Conservation (phyloP, 2,888 invertebrate species). For the Hypena proboscidalis region DNA sequence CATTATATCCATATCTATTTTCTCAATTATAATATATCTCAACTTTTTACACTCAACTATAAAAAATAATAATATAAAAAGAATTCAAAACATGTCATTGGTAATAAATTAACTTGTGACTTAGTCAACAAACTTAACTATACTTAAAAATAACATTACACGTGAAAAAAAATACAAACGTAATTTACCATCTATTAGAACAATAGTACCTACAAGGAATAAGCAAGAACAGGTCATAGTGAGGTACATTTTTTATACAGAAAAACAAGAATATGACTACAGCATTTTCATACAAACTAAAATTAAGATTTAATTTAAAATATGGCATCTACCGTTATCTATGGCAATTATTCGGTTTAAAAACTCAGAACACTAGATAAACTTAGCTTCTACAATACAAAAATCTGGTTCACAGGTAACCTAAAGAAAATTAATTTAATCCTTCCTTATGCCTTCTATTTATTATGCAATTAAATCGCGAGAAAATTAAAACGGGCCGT, state of each 20-base stretch:
- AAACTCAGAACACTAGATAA: conserved; percentile 35
- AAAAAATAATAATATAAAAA: conserved; percentile 71
- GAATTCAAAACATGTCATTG: conserved; percentile 83
- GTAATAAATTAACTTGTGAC: conserved; percentile 85
- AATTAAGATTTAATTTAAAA: conserved; percentile 57
- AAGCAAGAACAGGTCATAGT: conserved; percentile 62
- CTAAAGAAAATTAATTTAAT: conserved; percentile 17
- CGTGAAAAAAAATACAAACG: conserved; percentile 51
- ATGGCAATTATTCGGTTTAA: conserved; percentile 70
- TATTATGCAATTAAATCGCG: neutral
- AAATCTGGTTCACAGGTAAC: conserved; percentile 18
- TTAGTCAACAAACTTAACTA: conserved; percentile 80
- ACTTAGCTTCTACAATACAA: conserved; percentile 22
- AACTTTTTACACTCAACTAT: conserved; percentile 73
- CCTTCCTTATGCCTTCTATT: conserved; percentile 6
- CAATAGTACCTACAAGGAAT: conserved; percentile 52
- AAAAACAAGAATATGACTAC: conserved; percentile 63
- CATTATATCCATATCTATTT: conserved; percentile 60
- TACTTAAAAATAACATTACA: conserved; percentile 58
- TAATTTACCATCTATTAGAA: conserved; percentile 48
- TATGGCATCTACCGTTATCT: conserved; percentile 81
- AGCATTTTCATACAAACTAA: conserved; percentile 57
- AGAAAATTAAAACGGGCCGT: too few relatives aligned
- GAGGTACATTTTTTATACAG: conserved; percentile 67
- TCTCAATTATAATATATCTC: conserved; percentile 69